These are phyloP conservation scores for Corythoichthys intestinalis DNA, from an alignment of 2,113 vertebrate species.

Conservation along the genomic window DNA sequence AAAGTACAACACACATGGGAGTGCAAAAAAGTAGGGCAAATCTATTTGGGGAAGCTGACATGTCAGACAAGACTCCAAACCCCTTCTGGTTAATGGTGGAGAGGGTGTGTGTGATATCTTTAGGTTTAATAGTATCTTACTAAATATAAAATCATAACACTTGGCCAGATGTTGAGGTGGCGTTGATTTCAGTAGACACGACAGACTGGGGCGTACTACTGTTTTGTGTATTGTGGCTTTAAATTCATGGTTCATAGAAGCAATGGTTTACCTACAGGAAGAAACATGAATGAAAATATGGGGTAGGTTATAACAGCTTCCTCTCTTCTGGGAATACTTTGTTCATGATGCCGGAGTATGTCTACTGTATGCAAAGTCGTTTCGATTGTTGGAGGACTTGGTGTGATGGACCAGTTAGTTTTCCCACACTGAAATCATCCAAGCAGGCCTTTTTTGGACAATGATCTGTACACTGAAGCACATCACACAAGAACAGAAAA, in stretches of 20 bases:
- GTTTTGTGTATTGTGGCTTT: background rate
- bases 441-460: too few species aligned
- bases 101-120: constrained; percentile 49
- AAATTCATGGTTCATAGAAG: background rate
- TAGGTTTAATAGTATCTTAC: constrained; percentile 58
- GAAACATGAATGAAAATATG: background rate
- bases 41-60: constrained; percentile 42
- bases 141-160: constrained; percentile 45
- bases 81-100: constrained; percentile 18
- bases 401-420: too few species aligned
- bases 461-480: too few species aligned
- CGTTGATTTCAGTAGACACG: constrained; percentile 17
- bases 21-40: constrained; percentile 32
- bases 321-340: background rate
- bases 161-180: constrained; percentile 46
- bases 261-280: background rate
- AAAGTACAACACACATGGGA: constrained; percentile 23
- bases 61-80: constrained; percentile 28
- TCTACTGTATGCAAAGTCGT: too few species aligned
- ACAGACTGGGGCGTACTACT: background rate
- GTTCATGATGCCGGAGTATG: too few species aligned
- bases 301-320: background rate
- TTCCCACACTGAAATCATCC: too few species aligned
- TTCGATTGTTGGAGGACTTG: too few species aligned
- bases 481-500: too few species aligned